Evolutionary conservation across 2,113 vertebrate species (phyloP), one percentile per base, ranked within the genome.

Genomic region (Pelmatolapia mariae): DNA sequence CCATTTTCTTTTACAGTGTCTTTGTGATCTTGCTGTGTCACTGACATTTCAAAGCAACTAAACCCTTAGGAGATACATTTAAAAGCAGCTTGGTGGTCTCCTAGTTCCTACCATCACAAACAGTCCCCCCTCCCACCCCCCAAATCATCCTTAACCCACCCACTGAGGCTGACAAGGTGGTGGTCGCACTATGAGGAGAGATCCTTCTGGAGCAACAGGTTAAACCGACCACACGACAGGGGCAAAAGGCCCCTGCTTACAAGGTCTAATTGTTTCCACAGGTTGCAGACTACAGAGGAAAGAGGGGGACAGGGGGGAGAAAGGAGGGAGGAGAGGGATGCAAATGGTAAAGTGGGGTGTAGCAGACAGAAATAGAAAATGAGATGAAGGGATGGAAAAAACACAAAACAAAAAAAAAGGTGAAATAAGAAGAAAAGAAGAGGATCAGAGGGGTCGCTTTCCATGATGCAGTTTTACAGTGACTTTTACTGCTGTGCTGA

Each of bases 211-310:
- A 93, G 89, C 91, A 29, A 87, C 89, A 94, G 94, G 95, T 95
- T 91, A 95, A 95, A 91, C 87, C 82, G 89, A 93, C 91, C 95
- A 91, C 95, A 94, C 93, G 93, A 93, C 94, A 76, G 87, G 92
- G 92, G 84, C 92, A 91, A 91, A 93, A 93, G 91, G 89, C 87
- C 90, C 87, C 76, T 13, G 57, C 92, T 87, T 91, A 93, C 93
- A 89, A 89, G 85, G 86, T 86, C 89, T 97, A 95, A 96, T 96
- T 95, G 93, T 92, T 97, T 96, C 94, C 91, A 95, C 96, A 96
- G 96, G 95, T 94, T 95, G 91, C 82, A 90, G 90, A 93, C 89
- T 87, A 81, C 85, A 91, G 89, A 90, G 82, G 84, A 88, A 91
- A 81, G 63, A 84, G 84, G 76, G 86, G 85, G 86, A 43, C 47